phyloP scores from a whole-genome alignment of 2,113 vertebrate species.

The Microtus pennsylvanicus region DNA sequence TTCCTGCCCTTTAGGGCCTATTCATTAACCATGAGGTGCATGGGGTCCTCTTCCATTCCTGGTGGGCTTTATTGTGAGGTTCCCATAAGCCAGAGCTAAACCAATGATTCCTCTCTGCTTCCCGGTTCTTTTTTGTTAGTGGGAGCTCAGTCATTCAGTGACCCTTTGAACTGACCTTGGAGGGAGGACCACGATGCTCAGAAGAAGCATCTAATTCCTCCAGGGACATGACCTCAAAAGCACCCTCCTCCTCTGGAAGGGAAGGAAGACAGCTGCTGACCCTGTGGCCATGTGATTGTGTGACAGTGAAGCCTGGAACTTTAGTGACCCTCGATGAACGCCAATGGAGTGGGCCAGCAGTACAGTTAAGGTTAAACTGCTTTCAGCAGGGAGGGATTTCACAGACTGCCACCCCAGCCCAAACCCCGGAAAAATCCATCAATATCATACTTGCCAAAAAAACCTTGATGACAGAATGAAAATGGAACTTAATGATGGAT shows the following conservation, averaged over 20 bases:
- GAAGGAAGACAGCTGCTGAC: background rate
- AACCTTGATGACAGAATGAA: slow-evolving; percentile 76
- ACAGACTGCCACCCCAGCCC: background rate
- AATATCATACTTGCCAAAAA: slow-evolving; percentile 65
- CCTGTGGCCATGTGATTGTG: background rate
- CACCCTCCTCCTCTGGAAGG: background rate
- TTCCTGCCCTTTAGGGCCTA: background rate
- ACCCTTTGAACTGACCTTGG: background rate
- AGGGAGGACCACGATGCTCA: background rate
- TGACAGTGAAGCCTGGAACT: background rate
- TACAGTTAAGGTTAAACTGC: background rate
- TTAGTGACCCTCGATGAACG: background rate
- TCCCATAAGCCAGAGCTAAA: background rate
- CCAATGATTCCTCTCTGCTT: background rate
- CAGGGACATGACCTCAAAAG: background rate
- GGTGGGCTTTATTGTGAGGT: background rate
- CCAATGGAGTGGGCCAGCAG: background rate
- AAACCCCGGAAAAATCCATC: slow-evolving; percentile 49
- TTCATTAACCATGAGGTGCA: background rate
- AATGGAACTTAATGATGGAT: background rate
- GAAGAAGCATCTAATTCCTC: background rate
- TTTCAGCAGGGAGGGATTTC: background rate
- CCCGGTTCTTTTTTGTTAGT: background rate
- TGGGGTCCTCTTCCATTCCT: background rate
- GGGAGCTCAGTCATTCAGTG: background rate